Evolutionary conservation across 2,888 invertebrate species (phyloP), one percentile per base, ranked within the genome.

Genomic region (Chymomyza procnemis): DNA sequence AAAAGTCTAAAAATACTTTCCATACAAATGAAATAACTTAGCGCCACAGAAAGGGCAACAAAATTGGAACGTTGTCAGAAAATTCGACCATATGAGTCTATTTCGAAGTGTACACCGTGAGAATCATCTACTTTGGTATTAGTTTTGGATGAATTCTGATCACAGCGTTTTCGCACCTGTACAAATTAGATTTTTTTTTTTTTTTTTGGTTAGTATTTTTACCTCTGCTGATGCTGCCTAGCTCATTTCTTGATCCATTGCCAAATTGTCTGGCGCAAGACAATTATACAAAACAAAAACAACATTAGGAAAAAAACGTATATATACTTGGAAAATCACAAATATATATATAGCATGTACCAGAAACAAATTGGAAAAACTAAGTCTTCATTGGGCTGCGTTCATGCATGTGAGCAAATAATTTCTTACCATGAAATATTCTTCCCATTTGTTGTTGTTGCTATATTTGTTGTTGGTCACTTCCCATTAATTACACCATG

Each of bases 151-250:
- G 50, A 26, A 26, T 41, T 56, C 54, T 81, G 85, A 87, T 87
- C 86, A 85, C 70, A 87, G 87, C 69, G 67, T 80, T 87, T 88
- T 87, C 88, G 71, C 86, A 87, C 86, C 86, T 87, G 85, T 74
- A 81, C 74, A 85, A 75, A 73, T 80, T 69, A 67, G 64, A 63
- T 74, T 63, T 69, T 66, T 64, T 71, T 73, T 58, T 46, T 50
- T 58, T 71, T 70, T 34, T 75, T 68, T 34, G 26, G 26, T 26
- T 26, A 6, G 50, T 60, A 41, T 54, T 66, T 47, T 52, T 58
- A 62, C 57, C 26, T 19, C 54, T 54, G 18, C 21, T 12, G n/a
- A n/a, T n/a, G 56, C 16, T 61, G 3, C 18, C 21, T 4, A 64
- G 66, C 69, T 64, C 62, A 66, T 72, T 46, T 80, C 76, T 87